Evolutionary conservation across 1,140 invertebrate species (phyloP), one percentile per base, ranked within the genome.

Genomic region (Drosophila asahinai): DNA sequence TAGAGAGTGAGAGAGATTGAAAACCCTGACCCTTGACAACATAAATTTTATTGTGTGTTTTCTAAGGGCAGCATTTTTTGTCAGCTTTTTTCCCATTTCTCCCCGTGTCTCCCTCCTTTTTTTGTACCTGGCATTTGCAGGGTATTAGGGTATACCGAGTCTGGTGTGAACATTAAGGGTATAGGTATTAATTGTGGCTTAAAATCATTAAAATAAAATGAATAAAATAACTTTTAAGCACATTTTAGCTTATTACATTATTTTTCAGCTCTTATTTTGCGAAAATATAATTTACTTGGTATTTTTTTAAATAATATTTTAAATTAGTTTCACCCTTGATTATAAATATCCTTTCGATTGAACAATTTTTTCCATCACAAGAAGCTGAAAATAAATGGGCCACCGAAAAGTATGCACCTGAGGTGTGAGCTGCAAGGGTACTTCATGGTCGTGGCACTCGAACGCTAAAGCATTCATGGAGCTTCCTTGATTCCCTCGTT

Each of bases 21-120:
- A 68, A 33, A 65, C 62, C 77, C 73, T 89, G 84, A 87, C 83
- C 80, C 77, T 62, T 57, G 81, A 52, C 77, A 89, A 87, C 80
- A 87, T 89, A 61, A 77, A 89, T 83, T 87, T 73, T 38, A 73
- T 73, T 83, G 77, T 58, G 72, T 78, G 52, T 57, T 72, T 45
- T 63, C 70, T 59, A 60, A 51, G 36, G 59, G 30, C 27, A 57
- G 33, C 33, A 49, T 68, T 58, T 71, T 59, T 61, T 38, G 45
- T 59, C 49, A 43, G 57, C 25, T 66, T 25, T 49, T 15, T 12
- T 8, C 30, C 30, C 30, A 9, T 8, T 7, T 30, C 27, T 30
- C 27, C 27, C 27, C 27, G 27, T 33, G 22, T 25, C 17, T 49
- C 40, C 9, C 14, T 15, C n/a, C 14, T 15, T n/a, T 78, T 61